Evolutionary conservation across 2,113 vertebrate genomes (phyloP), one percentile per base, ranked within the genome.

Genomic region (Nycticebus coucang): DNA sequence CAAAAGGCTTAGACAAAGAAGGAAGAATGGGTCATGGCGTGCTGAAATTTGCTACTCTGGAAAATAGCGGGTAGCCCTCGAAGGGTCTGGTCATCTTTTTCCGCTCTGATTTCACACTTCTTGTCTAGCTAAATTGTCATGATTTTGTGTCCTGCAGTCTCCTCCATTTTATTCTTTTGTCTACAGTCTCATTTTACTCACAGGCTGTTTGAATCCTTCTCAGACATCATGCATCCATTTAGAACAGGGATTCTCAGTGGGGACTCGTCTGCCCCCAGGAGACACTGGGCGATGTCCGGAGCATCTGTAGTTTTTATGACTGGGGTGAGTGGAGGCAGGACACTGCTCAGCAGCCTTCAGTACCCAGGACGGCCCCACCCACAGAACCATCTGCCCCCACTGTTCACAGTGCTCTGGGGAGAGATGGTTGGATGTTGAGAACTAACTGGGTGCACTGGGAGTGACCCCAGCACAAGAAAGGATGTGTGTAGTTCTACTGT

Each of bases 191-290:
- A 14, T 90, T 18, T 7, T 53, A 30, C 19, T 50, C 28, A 1
- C n/a, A 37, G 3, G 1, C 77, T 2, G 1, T 37, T 60, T 21
- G 64, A 64, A 28, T 45, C 87, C 37, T 87, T 55, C 41, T 75
- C 28, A 45, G 87, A 35, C 37, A 7, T 3, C 4, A 7, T 19
- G 0, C 30, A 7, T 79, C n/a, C 41, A 1, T 13, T 88, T 17
- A 41, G 28, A 28, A 19, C 1, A 10, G 22, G 4, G 59, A 2
- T 41, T 57, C 45, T 68, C 37, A 1, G 1, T 28, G 0, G 5
- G 79, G 28, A 11, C 7, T 4, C 1, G 22, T 68, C 81, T 71
- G 37, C 26, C 15, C 35, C 72, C 7, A 2, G 22, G 74, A 35
- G 19, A 93, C 53, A 24, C 24, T 59, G 0, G 0, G 75, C 4